A percentile compares a stretch with the other conserved stretches of the same genome.
phyloP scores from a whole-genome alignment of 2,888 invertebrate genomes.

The Caenorhabditis afra region DNA sequence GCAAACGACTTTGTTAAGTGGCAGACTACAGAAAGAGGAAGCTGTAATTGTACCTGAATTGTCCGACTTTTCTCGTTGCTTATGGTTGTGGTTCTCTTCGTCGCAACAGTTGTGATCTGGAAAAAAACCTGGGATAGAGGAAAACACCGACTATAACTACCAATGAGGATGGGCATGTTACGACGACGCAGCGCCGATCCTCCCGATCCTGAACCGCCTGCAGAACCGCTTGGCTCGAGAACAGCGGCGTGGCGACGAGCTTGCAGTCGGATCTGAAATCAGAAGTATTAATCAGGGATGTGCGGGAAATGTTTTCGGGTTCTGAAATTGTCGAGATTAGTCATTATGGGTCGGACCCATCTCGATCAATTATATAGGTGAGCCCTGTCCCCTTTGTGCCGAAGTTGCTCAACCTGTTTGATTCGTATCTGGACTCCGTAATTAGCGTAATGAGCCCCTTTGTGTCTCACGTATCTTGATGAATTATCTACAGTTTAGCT shows the following conservation, averaged over 20 bases:
- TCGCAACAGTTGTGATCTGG: slow-evolving; percentile 46
- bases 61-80: slow-evolving; percentile 48
- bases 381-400: no score
- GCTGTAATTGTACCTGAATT: slow-evolving; percentile 24
- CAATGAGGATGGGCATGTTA: slow-evolving; percentile 66
- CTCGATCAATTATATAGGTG: no score
- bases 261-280: slow-evolving; percentile 76
- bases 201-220: slow-evolving; percentile 36
- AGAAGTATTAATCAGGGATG: no score
- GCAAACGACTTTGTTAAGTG: not conserved
- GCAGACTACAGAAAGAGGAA: not conserved
- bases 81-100: slow-evolving; percentile 51
- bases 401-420: no score
- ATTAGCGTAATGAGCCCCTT: no score
- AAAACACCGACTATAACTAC: no score
- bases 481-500: no score
- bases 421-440: no score
- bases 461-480: no score
- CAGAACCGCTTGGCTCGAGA: slow-evolving; percentile 64
- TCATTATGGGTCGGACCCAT: no score
- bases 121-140: no score
- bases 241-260: slow-evolving; percentile 78
- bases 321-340: no score
- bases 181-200: slow-evolving; percentile 46
- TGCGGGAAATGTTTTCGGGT: not conserved